These are phyloP conservation scores for Epiblema foenella DNA, from an alignment of 2,888 invertebrate species.

Conservation along the genomic window DNA sequence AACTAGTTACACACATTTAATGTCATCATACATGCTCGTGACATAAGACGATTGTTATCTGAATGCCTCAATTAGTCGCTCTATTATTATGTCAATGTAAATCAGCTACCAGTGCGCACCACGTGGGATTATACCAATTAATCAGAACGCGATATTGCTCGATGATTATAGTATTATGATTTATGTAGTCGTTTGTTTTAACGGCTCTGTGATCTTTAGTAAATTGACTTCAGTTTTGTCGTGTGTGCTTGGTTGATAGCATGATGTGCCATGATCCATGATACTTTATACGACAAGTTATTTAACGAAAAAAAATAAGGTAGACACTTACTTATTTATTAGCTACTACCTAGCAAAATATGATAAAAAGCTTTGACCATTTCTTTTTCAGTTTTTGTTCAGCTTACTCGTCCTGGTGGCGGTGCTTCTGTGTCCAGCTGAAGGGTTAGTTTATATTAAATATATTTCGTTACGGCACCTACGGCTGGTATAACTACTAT, in stretches of 20 bases:
- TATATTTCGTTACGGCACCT: neutral
- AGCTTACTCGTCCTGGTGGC: slow-evolving; percentile 58
- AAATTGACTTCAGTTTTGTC: neutral
- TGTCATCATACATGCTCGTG: slow-evolving; percentile 18
- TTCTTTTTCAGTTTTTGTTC: slow-evolving; percentile 64
- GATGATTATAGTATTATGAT: neutral
- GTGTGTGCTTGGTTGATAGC: neutral
- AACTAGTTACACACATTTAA: neutral
- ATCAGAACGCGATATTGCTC: slow-evolving; percentile 2
- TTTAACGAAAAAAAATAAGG: no score
- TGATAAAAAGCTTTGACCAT: neutral
- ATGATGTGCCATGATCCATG: neutral
- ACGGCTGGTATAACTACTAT: no score
- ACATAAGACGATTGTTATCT: slow-evolving; percentile 8
- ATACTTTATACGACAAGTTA: neutral
- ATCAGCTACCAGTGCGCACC: neutral
- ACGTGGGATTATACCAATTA: slow-evolving; percentile 18
- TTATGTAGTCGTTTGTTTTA: neutral
- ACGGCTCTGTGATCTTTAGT: neutral
- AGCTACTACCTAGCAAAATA: neutral
- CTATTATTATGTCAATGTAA: slow-evolving; percentile 26
- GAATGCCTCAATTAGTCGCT: slow-evolving; percentile 12
- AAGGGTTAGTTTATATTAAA: slow-evolving; percentile 64
- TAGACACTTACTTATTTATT: neutral
- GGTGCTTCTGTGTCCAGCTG: slow-evolving; percentile 54